Evolutionary conservation across 1,140 invertebrate species (phyloP).

Genomic region (Hyles vespertilio): DNA sequence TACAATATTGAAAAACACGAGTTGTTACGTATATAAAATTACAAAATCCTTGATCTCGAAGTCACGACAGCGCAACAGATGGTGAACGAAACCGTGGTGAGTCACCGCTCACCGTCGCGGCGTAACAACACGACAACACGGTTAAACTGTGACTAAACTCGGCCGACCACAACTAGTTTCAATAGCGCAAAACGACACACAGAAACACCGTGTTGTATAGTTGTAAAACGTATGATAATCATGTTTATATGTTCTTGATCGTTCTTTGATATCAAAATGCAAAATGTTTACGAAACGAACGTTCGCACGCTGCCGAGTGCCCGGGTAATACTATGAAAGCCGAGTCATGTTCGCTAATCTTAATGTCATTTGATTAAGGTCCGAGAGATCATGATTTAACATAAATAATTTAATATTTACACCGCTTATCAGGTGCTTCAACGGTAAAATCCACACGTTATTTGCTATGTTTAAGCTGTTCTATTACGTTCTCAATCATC

Average conservation of each 20-base stretch:
- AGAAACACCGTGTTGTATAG: background rate
- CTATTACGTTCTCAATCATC: no score
- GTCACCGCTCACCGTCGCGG: slow-evolving; percentile 22
- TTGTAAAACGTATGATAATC: background rate
- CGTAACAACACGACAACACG: slow-evolving; percentile 7
- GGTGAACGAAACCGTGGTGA: slow-evolving; percentile 30
- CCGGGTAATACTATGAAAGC: no score
- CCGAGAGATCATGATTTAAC: no score
- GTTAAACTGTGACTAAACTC: slow-evolving; percentile 8
- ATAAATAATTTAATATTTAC: no score
- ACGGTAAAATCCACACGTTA: no score
- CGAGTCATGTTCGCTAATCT: no score
- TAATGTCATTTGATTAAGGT: no score
- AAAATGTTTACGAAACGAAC: no score
- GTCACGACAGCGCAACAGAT: slow-evolving; percentile 41
- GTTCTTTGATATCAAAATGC: slow-evolving; percentile 10
- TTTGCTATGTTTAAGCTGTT: no score
- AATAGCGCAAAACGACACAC: background rate
- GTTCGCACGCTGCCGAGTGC: no score
- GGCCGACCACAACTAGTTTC: background rate
- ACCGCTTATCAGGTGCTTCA: no score
- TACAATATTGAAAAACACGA: background rate
- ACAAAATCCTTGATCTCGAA: slow-evolving; percentile 17
- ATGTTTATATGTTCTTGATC: slow-evolving; percentile 11
- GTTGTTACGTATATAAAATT: background rate